Base-by-base conservation (phyloP, 2,113 vertebrate genomes). In the Aythya baeri region DNA sequence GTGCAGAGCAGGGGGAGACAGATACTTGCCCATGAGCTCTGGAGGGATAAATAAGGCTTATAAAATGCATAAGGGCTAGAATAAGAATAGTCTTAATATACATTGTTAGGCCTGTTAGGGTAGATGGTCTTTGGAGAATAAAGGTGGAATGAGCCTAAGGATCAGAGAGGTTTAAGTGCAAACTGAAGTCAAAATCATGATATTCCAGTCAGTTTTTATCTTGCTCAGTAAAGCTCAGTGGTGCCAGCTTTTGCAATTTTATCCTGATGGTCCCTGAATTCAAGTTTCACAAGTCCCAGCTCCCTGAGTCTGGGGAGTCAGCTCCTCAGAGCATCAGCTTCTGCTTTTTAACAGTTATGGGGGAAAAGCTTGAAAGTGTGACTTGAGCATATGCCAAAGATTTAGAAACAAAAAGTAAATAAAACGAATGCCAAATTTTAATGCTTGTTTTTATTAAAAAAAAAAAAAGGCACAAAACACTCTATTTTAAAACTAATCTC, bases 401-500 rank as follows among this genome's bases (percentile, higher is more conserved):
- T 14, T 91, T 61, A 78, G 92, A 91, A 94, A 93, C 46, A 94
- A 90, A 86, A 95, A 90, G 57, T 84, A 94, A 95, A 96, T 78
- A 93, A 96, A 93, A 86, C 0, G 1, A 77, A 88, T 86, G 85
- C 91, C 93, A 95, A 90, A 86, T 92, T 87, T 72, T 73, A 90
- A 70, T 83, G 54, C 71, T 79, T 89, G 16, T 90, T 96, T 81
- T 93, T 54, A 62, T 49, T 63, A 72, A 88, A 83, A 50, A 50
- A 23, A 76, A n/a, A 38, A 29, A 72, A 38, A 63, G 25, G 27
- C 36, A 18, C 36, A 77, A 88, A 91, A 6, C 55, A 54, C 16
- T 88, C 83, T 84, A 75, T 94, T 96, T 96, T 96, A 93, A 94
- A 96, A 54, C 76, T 95, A 84, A 96, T 93, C 90, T 94, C 70